Conservation (phyloP, 2,888 invertebrate species). For the Sicus ferrugineus region DNA sequence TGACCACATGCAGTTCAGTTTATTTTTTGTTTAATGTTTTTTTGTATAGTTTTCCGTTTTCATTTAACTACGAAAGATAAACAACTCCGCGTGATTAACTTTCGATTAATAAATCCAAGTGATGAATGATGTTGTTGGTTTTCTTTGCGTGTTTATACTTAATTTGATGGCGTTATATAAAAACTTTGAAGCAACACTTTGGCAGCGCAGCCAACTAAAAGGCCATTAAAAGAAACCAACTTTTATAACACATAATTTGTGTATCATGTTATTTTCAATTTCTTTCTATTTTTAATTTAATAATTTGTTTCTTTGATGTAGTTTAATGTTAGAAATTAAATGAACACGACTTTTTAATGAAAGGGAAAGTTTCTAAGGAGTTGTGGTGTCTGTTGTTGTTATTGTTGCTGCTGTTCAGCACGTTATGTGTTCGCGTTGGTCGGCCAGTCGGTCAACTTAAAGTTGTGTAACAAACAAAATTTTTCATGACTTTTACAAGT, state of each 20-base stretch:
- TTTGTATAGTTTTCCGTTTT: too few species aligned
- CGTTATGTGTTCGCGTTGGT: background rate
- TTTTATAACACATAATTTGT: background rate
- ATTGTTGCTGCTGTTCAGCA: background rate
- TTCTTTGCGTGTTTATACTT: slow-evolving; percentile 2
- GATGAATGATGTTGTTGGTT: background rate
- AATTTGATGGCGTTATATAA: slow-evolving; percentile 4
- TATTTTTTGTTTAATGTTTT: too few species aligned
- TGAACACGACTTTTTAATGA: slow-evolving; percentile 2
- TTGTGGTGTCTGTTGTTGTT: background rate
- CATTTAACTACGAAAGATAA: too few species aligned
- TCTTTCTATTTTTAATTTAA: background rate
- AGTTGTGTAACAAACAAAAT: background rate
- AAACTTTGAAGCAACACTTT: background rate
- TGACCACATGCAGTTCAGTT: too few species aligned
- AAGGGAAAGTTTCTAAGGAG: slow-evolving; percentile 9
- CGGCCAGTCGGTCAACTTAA: background rate
- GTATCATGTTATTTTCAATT: background rate
- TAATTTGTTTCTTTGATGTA: background rate
- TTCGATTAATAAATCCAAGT: background rate
- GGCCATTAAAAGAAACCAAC: background rate
- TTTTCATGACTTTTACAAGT: too few species aligned
- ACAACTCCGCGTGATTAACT: slow-evolving; percentile 11
- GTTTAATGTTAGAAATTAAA: background rate
- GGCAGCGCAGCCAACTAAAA: background rate